Conservation (phyloP, 2,113 vertebrate species). For the Zapus hudsonius region DNA sequence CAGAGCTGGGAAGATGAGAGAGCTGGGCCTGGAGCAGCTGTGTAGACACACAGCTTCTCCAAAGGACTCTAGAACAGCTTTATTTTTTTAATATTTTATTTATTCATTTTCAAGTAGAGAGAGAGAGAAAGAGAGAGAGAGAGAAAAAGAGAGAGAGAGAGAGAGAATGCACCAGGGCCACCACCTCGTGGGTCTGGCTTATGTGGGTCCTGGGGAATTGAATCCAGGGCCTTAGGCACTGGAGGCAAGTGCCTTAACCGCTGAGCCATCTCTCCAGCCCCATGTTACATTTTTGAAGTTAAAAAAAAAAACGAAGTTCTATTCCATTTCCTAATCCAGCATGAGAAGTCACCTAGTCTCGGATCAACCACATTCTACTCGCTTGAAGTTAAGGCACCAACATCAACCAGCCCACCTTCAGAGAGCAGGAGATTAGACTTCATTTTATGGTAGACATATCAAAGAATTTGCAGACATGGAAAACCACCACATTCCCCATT, state of each 20-base stretch:
- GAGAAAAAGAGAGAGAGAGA: not conserved
- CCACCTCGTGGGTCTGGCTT: too few species aligned
- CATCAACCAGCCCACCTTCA: not conserved
- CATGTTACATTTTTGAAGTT: too few species aligned
- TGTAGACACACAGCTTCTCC: not conserved
- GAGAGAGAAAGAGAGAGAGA: not conserved
- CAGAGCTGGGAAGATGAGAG: not conserved
- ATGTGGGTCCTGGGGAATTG: too few species aligned
- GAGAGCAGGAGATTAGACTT: not conserved
- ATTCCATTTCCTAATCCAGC: not conserved
- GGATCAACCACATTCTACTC: not conserved
- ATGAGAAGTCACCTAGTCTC: not conserved
- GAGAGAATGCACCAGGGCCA: too few species aligned
- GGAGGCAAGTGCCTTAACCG: too few species aligned
- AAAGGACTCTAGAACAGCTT: rapidly evolving
- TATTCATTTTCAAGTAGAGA: too few species aligned
- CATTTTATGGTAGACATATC: not conserved
- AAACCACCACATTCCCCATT: not conserved
- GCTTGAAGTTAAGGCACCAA: not conserved
- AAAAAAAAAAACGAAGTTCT: not conserved
- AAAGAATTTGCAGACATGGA: not conserved
- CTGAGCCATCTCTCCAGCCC: too few species aligned
- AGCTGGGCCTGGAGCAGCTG: not conserved
- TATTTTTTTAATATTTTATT: too few species aligned
- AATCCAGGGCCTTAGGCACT: too few species aligned